Percentiles rank a stretch among this genome's conserved stretches.
phyloP scores from a whole-genome alignment of 2,113 vertebrate species.

The Pterophyllum scalare region DNA sequence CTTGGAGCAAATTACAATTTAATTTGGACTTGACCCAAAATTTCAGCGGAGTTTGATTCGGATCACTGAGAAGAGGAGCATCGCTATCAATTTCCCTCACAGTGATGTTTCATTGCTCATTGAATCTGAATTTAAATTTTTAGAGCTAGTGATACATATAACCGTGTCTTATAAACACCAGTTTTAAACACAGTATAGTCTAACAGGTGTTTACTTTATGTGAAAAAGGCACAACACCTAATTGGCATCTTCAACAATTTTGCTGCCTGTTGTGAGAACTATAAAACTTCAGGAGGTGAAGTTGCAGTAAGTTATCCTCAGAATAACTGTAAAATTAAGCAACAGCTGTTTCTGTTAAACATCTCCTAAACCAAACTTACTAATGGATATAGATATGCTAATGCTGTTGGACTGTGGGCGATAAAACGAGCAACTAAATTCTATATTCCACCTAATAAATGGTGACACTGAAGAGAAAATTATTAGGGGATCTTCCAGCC shows the following conservation, averaged over 20 bases:
- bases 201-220: not conserved
- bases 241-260: not conserved
- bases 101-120: not conserved
- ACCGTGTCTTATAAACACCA: not conserved
- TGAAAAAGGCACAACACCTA: not conserved
- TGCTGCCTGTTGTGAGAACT: not conserved
- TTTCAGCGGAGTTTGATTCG: not conserved
- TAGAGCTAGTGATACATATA: not conserved
- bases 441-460: conserved; percentile 9
- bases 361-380: not conserved
- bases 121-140: not conserved
- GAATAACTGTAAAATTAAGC: not conserved
- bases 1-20: not conserved
- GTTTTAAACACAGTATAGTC: not conserved
- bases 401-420: not conserved
- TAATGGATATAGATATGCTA: not conserved
- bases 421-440: not conserved
- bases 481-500: not conserved
- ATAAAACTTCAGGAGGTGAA: not conserved
- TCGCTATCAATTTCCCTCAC: not conserved
- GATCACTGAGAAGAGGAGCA: not conserved
- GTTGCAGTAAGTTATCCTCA: not conserved
- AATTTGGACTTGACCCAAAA: not conserved
- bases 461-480: conserved; percentile 25
- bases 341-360: not conserved